Percentiles rank a stretch among this genome's conserved stretches.
phyloP scores from a whole-genome alignment of 2,113 vertebrate species.

The Raja brachyura region DNA sequence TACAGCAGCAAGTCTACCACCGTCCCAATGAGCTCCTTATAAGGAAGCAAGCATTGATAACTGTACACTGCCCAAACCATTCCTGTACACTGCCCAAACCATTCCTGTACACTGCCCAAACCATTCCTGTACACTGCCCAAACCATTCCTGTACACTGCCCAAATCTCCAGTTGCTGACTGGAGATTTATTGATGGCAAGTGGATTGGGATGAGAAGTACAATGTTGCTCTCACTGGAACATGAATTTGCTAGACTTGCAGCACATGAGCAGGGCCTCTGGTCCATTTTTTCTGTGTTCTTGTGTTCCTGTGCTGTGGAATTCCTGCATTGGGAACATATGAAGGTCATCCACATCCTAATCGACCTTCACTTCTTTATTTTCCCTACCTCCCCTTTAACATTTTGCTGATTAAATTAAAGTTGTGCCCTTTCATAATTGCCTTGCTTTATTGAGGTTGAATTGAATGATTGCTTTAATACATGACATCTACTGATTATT shows the following conservation, averaged over 20 bases:
- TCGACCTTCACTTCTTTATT: not conserved
- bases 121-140: not conserved
- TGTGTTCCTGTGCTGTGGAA: not conserved
- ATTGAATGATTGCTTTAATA: not conserved
- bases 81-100: not conserved
- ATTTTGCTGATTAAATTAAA: not conserved
- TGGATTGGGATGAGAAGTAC: not conserved
- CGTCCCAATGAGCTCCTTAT: not conserved
- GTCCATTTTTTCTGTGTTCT: not conserved
- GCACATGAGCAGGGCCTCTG: not conserved
- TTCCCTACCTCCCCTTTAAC: not conserved
- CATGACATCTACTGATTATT: not conserved
- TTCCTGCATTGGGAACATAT: not conserved
- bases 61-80: not conserved
- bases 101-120: not conserved
- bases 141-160: no score
- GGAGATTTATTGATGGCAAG: not conserved
- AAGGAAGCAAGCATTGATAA: not conserved
- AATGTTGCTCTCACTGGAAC: not conserved
- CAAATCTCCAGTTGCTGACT: not conserved
- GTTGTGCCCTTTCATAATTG: not conserved
- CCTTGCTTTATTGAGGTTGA: not conserved
- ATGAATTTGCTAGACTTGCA: not conserved
- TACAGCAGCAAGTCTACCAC: no score
- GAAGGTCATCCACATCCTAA: not conserved